Evolutionary conservation across 2,888 invertebrate genomes (phyloP).

Genomic region (Nasonia oneida): DNA sequence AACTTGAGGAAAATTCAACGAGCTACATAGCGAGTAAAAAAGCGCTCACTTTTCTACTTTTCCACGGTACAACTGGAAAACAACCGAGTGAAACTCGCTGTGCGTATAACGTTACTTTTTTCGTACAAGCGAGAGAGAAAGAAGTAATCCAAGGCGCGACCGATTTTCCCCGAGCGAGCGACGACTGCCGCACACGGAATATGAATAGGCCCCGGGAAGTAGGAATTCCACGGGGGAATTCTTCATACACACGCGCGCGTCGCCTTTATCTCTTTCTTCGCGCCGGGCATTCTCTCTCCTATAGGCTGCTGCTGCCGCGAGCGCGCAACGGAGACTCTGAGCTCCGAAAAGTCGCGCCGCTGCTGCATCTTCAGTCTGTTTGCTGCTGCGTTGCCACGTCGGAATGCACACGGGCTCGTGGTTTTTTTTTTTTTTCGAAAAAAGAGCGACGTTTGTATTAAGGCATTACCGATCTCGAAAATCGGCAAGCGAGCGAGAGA

Average conservation of each 20-base stretch:
- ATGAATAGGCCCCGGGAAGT: conserved; percentile 16
- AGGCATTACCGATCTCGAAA: background rate
- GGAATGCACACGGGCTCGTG: background rate
- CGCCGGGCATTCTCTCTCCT: background rate
- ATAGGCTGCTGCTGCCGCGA: no score
- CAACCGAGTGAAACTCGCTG: background rate
- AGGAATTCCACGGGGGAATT: conserved; percentile 30
- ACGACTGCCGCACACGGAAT: background rate
- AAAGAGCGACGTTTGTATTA: conserved; percentile 39
- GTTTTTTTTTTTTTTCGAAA: background rate
- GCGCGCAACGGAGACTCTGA: background rate
- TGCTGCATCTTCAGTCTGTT: conserved; percentile 35
- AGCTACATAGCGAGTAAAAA: background rate
- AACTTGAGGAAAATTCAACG: no score
- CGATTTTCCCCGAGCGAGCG: conserved; percentile 54
- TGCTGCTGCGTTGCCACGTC: conserved; percentile 11
- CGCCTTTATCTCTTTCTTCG: conserved; percentile 2
- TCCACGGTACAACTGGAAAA: background rate
- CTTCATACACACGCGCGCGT: conserved; percentile 30
- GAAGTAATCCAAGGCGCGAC: conserved; percentile 61
- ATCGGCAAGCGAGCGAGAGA: background rate
- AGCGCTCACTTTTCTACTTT: conserved; percentile 4
- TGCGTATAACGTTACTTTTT: conserved; percentile 36
- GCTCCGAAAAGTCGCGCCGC: conserved; percentile 48
- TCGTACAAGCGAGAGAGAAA: background rate